A percentile compares a stretch with the other conserved stretches of the same genome.
Evolutionary conservation across 2,888 invertebrate genomes (phyloP).

Genomic region (Orchesella flavescens): DNA sequence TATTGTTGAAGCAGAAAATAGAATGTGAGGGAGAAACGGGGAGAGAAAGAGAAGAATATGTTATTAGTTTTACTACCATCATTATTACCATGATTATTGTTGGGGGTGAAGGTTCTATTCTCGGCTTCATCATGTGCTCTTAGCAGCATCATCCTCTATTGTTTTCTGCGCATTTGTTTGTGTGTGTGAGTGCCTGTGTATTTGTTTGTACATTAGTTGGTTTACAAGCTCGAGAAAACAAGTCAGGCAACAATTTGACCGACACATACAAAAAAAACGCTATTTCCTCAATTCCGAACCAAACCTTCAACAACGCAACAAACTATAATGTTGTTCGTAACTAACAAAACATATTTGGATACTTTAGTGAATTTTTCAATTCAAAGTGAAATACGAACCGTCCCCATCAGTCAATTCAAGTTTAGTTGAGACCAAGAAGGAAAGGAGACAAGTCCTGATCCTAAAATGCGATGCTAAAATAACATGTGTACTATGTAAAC

Average conservation of each 20-base stretch:
- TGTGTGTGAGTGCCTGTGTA: too few relatives aligned
- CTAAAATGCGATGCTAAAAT: too few relatives aligned
- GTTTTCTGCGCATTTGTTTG: neutral
- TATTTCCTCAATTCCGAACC: constrained; percentile 52
- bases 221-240: constrained; percentile 47
- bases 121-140: neutral
- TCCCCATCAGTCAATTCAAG: too few relatives aligned
- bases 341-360: too few relatives aligned
- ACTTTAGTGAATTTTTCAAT: too few relatives aligned
- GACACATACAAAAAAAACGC: constrained; percentile 43
- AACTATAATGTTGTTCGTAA: too few relatives aligned
- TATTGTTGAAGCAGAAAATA: constrained; percentile 30
- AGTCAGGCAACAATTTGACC: constrained; percentile 63
- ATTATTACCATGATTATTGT: constrained; percentile 7
- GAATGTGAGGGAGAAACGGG: constrained; percentile 17
- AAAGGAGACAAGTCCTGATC: too few relatives aligned
- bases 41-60: neutral
- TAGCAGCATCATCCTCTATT: neutral
- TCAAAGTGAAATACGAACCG: too few relatives aligned
- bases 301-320: constrained; percentile 14
- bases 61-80: neutral
- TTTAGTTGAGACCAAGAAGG: too few relatives aligned
- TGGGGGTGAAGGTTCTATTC: neutral
- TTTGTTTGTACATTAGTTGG: too few relatives aligned
- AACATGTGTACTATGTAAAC: too few relatives aligned